A percentile compares a stretch with the other conserved stretches of the same genome.
Evolutionary conservation across 2,888 invertebrate genomes (phyloP).

Genomic region (Gastracanthus pulcherrimus): DNA sequence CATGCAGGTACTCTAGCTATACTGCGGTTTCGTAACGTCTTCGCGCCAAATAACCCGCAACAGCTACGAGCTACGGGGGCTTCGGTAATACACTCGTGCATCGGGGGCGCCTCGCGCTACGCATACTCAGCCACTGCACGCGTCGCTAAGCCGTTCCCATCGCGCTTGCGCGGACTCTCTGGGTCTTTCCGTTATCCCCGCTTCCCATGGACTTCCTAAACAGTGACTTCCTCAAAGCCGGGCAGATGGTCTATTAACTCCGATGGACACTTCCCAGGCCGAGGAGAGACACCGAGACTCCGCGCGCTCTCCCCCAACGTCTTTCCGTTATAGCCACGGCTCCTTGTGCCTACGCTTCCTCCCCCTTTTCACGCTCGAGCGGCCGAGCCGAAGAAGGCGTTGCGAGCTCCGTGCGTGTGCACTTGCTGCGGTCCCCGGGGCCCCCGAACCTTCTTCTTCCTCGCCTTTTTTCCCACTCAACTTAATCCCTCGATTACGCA

Average conservation of each 20-base stretch:
- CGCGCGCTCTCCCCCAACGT: constrained; percentile 6
- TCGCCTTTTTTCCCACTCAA: constrained; percentile 5
- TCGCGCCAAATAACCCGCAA: not conserved
- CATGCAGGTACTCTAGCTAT: not conserved
- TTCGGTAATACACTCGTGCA: not conserved
- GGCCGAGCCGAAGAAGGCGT: no score
- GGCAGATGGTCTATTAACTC: constrained; percentile 77
- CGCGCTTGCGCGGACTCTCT: constrained; percentile 60
- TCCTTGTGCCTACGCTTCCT: not conserved
- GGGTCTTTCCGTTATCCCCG: constrained; percentile 76
- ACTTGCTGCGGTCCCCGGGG: no score
- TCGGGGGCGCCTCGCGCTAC: constrained; percentile 14
- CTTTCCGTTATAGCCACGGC: constrained; percentile 40
- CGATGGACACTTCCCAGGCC: constrained; percentile 51
- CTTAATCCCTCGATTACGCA: constrained; percentile 20
- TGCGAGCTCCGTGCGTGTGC: constrained; percentile 13
- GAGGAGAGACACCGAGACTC: constrained; percentile 7
- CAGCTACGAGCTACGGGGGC: not conserved
- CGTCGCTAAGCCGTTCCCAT: constrained; percentile 72
- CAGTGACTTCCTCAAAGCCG: constrained; percentile 60
- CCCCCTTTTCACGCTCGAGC: constrained; percentile 52
- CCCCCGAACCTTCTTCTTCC: not conserved
- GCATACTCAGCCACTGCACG: not conserved
- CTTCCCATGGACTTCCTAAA: constrained; percentile 77
- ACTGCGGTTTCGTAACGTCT: constrained; percentile 49